Percentiles rank a stretch among this genome's conserved stretches.
These are phyloP conservation scores for Palloptera scutellata DNA, from an alignment of 2,888 invertebrate species.

Conservation along the genomic window DNA sequence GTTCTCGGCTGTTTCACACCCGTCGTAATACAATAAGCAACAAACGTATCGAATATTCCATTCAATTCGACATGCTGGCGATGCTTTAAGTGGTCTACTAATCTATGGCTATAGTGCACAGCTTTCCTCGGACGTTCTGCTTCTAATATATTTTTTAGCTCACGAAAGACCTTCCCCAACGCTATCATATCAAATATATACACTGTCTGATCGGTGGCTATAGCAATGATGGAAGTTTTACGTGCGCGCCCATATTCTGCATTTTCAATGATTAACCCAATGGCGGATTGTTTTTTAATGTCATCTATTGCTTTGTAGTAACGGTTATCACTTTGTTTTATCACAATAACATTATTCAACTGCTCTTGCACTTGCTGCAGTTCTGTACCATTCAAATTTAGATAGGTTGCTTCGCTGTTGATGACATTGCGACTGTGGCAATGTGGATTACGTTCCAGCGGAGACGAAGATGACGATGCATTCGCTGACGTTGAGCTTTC, in stretches of 20 bases:
- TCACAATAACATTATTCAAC: slow-evolving; percentile 37
- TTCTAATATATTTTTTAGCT: slow-evolving; percentile 45
- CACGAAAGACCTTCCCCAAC: slow-evolving; percentile 47
- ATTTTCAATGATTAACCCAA: slow-evolving; percentile 46
- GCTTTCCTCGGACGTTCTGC: slow-evolving; percentile 46
- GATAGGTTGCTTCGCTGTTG: slow-evolving; percentile 14
- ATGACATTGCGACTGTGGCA: too few species aligned
- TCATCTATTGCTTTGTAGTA: slow-evolving; percentile 52
- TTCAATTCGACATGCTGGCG: slow-evolving; percentile 43
- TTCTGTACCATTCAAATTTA: slow-evolving; percentile 32
- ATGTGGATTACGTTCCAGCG: too few species aligned
- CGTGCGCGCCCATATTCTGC: slow-evolving; percentile 45
- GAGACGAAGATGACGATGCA: too few species aligned
- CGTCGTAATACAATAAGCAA: slow-evolving; percentile 45
- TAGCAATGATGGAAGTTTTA: slow-evolving; percentile 42
- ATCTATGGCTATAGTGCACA: slow-evolving; percentile 45
- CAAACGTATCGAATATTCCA: slow-evolving; percentile 50
- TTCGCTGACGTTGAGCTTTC: neutral
- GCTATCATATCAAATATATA: slow-evolving; percentile 51
- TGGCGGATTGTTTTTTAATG: slow-evolving; percentile 42
- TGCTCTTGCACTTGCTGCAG: slow-evolving; percentile 41
- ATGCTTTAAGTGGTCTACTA: slow-evolving; percentile 48
- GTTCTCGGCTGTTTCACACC: slow-evolving; percentile 37
- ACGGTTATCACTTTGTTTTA: slow-evolving; percentile 48
- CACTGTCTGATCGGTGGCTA: slow-evolving; percentile 43